Percentiles rank a stretch among this genome's conserved stretches.
phyloP scores from a whole-genome alignment of 2,888 invertebrate genomes.

The Cecidostiba fungosa region DNA sequence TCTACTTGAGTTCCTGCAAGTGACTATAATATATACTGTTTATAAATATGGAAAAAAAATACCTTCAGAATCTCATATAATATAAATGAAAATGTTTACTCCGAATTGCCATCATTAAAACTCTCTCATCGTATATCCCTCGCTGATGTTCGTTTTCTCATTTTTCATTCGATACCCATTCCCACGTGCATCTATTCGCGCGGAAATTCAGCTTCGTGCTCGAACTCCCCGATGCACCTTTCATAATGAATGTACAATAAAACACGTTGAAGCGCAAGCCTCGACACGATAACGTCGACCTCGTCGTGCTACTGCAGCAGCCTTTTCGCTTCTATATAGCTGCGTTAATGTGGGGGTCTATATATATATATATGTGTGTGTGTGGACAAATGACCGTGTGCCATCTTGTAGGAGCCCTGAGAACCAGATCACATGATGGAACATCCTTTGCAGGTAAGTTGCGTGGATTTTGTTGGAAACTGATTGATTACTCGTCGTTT shows the following conservation, averaged over 20 bases:
- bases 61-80: too few species aligned
- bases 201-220: background rate
- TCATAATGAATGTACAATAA: conserved; percentile 17
- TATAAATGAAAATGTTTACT: background rate
- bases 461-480: background rate
- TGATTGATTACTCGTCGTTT: background rate
- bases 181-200: background rate
- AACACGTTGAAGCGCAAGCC: background rate
- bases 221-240: background rate
- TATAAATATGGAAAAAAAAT: too few species aligned
- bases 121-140: background rate
- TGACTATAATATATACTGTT: background rate
- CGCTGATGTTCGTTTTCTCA: background rate
- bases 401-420: background rate
- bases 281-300: background rate
- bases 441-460: background rate
- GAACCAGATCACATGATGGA: background rate
- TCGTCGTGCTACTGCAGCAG: background rate
- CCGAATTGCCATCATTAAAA: background rate
- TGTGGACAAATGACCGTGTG: background rate
- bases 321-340: background rate
- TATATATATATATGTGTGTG: background rate
- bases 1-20: background rate
- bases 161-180: background rate
- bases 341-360: background rate